Percentiles rank a stretch among this genome's conserved stretches.
These are phyloP conservation scores for Phoxinus dragarum DNA, from an alignment of 2,797 vertebrate species.

Conservation along the genomic window DNA sequence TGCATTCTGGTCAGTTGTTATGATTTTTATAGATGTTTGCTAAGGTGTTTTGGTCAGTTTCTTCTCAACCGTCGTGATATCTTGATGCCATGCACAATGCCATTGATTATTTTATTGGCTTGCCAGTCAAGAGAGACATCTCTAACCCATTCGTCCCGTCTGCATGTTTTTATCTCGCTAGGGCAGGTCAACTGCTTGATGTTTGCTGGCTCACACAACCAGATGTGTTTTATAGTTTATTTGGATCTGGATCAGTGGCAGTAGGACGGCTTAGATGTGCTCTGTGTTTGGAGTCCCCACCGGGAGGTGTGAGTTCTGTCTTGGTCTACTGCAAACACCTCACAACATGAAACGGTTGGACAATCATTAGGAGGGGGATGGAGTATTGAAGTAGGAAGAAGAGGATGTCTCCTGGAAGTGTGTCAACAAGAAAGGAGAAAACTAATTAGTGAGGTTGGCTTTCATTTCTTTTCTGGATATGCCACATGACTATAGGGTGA, in stretches of 20 bases:
- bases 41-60: background rate
- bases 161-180: slow-evolving; percentile 22
- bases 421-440: slow-evolving; percentile 27
- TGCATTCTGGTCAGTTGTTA: background rate
- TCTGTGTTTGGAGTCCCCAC: slow-evolving; percentile 35
- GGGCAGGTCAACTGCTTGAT: slow-evolving; percentile 11
- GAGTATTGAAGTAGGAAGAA: slow-evolving; percentile 30
- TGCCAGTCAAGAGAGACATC: background rate
- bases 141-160: background rate
- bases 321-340: slow-evolving; percentile 22
- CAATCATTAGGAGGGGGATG: slow-evolving; percentile 28
- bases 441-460: slow-evolving; percentile 12
- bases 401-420: slow-evolving; percentile 12
- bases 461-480: slow-evolving; percentile 17
- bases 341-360: slow-evolving; percentile 31
- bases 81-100: background rate
- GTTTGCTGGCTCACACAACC: slow-evolving; percentile 30
- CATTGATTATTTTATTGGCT: slow-evolving; percentile 31
- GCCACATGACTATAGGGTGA: slow-evolving; percentile 1
- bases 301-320: slow-evolving; percentile 4
- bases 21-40: background rate
- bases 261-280: slow-evolving; percentile 12
- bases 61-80: background rate
- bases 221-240: slow-evolving; percentile 45
- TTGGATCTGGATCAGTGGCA: slow-evolving; percentile 37